A percentile compares a stretch with the other conserved stretches of the same genome.
Evolutionary conservation across 2,113 vertebrate species (phyloP).

Genomic region (Psilopsiagon aurifrons): DNA sequence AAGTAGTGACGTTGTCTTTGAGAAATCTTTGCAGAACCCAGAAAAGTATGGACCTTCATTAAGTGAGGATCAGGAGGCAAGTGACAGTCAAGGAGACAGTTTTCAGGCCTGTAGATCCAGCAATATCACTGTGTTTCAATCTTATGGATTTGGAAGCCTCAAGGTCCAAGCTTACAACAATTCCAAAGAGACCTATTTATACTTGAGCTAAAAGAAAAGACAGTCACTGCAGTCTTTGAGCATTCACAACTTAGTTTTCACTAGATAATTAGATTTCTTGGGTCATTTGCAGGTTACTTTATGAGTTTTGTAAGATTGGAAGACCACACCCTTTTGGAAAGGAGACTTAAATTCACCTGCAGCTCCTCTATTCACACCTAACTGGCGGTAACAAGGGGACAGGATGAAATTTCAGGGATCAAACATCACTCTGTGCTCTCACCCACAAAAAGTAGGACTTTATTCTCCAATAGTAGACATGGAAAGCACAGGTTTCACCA

Average conservation of each 20-base stretch:
- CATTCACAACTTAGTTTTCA: background rate
- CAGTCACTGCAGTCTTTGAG: background rate
- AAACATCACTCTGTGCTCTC: background rate
- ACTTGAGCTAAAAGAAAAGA: background rate
- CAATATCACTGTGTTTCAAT: background rate
- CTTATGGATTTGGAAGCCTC: background rate
- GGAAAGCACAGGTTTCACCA: background rate
- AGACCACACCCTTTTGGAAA: background rate
- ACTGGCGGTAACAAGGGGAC: background rate
- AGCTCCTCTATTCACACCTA: background rate
- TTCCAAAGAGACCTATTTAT: background rate
- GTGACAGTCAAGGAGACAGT: background rate
- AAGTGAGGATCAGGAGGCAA: background rate
- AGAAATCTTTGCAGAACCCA: background rate
- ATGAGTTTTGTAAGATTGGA: background rate
- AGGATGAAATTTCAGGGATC: background rate
- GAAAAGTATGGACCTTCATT: background rate
- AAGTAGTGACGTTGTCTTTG: background rate
- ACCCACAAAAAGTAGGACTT: background rate
- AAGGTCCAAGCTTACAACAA: background rate
- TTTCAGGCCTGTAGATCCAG: background rate
- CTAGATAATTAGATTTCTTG: background rate
- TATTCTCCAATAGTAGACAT: background rate
- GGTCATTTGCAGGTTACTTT: background rate
- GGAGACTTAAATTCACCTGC: background rate